Base-by-base conservation (phyloP, 2,797 vertebrate species). In the Typhlichthys subterraneus region DNA sequence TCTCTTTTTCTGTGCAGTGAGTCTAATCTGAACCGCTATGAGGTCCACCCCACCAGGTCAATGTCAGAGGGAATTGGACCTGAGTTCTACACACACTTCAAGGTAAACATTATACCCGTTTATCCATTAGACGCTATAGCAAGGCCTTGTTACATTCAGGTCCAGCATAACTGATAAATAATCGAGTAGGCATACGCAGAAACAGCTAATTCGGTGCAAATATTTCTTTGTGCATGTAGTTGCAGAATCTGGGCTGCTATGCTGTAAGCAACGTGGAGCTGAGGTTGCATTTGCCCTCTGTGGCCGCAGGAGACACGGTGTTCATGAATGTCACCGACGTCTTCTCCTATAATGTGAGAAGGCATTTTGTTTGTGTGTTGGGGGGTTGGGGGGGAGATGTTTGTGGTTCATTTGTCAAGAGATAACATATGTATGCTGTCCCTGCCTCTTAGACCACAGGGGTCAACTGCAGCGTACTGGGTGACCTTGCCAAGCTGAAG, bases 221-320 rank as follows among this genome's bases (percentile, higher is more conserved):
- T 75, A 19, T 79, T 15, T 59, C 49, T 78, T 66, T 77, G 31
- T 38, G 59, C 60, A 8, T 57, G 11, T 73, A 98, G 96, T 87
- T 98, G 51, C 96, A 95, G 84, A 97, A 98, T 61, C 90, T 95
- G 0, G 97, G 95, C 65, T 99, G 97, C 71, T 97, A 95, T 62
- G 74, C 89, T 0, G 79, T 95, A 63, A 90, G 75, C 29, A 93
- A 95, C 11, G 63, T 98, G 77, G 90, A 94, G 69, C 67, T 98
- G 64, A 87, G 67, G 51, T 80, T 97, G 63, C 78, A 80, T 51
- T 89, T 97, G 65, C 96, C 96, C 0, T 89, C 95, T 0, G 90
- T 93, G 67, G 95, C 94, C 47, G 90, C 92, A 2, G 92, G 71
- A 60, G 91, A 91, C 58, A 66, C 62, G 14, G 72, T 93, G 67